Percentiles rank a stretch among this genome's conserved stretches.
Conservation (phyloP, 1,140 invertebrate genomes). For the Scaptodrosophila lebanonensis region DNA sequence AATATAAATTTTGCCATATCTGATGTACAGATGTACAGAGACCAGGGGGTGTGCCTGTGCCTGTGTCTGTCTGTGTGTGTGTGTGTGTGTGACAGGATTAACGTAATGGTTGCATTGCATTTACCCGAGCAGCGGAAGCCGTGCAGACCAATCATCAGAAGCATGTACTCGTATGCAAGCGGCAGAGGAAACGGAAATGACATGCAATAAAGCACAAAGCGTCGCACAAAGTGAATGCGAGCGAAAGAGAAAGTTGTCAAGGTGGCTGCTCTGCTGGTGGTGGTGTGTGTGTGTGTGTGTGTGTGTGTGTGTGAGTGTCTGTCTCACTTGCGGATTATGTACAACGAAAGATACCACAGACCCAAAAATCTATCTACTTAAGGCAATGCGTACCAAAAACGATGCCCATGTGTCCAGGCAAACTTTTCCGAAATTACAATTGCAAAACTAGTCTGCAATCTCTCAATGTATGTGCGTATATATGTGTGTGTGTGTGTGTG, state of each 20-base stretch:
- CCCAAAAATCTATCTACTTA: conserved; percentile 68
- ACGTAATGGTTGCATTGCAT: conserved; percentile 60
- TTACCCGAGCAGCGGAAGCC: conserved; percentile 39
- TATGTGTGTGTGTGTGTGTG: conserved; percentile 1
- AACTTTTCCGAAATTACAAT: conserved; percentile 69
- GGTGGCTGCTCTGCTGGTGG: background rate
- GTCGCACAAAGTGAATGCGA: conserved; percentile 34
- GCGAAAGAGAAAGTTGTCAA: conserved; percentile 22
- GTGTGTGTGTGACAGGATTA: conserved; percentile 49
- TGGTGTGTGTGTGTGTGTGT: background rate
- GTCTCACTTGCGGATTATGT: conserved; percentile 51
- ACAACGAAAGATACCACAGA: conserved; percentile 68
- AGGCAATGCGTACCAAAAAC: conserved; percentile 39
- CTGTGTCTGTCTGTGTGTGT: conserved; percentile 14
- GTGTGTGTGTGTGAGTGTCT: conserved; percentile 27
- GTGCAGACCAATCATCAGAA: conserved; percentile 71
- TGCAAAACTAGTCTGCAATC: conserved; percentile 58
- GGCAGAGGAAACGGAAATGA: conserved; percentile 70
- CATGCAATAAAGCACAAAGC: conserved; percentile 77
- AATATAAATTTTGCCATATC: conserved; percentile 73
- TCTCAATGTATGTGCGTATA: background rate
- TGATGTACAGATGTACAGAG: conserved; percentile 61
- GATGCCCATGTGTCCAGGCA: conserved; percentile 6
- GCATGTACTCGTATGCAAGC: conserved; percentile 40
- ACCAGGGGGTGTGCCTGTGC: background rate